Conservation (phyloP, 2,797 vertebrate species). For the Chelon labrosus region DNA sequence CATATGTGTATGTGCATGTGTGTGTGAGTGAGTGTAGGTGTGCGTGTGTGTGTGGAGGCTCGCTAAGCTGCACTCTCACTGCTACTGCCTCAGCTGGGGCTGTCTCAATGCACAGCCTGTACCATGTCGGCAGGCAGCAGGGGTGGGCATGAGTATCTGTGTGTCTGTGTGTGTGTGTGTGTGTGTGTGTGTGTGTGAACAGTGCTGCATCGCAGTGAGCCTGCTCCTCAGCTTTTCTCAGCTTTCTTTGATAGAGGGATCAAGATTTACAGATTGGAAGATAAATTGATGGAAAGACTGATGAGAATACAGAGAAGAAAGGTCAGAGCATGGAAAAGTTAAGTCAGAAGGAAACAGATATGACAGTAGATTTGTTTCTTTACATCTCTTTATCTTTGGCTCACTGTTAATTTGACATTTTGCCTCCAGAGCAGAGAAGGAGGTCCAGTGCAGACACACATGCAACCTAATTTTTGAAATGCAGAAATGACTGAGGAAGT, state of each 20-base stretch:
- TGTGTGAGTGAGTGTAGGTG: constrained; percentile 60
- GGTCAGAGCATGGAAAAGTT: constrained; percentile 7
- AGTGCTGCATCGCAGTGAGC: constrained; percentile 59
- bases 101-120: constrained; percentile 89
- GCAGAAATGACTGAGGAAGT: constrained; percentile 16
- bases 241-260: constrained; percentile 15
- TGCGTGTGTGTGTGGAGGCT: constrained; percentile 79
- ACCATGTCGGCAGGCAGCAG: constrained; percentile 87
- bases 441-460: constrained; percentile 32
- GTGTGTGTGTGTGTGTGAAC: constrained; percentile 31
- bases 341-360: constrained; percentile 9
- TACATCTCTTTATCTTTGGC: constrained; percentile 4
- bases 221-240: constrained; percentile 32
- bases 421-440: constrained; percentile 41
- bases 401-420: constrained; percentile 45
- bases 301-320: constrained; percentile 12
- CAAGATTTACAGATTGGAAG: constrained; percentile 34
- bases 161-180: too few species aligned
- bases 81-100: constrained; percentile 82
- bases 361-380: constrained; percentile 21
- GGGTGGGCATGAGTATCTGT: constrained; percentile 72
- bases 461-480: constrained; percentile 30
- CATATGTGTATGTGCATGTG: constrained; percentile 63
- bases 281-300: constrained; percentile 22
- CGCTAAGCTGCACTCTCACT: constrained; percentile 85